Conservation (phyloP, 2,888 invertebrate genomes). For the Mimas tiliae region DNA sequence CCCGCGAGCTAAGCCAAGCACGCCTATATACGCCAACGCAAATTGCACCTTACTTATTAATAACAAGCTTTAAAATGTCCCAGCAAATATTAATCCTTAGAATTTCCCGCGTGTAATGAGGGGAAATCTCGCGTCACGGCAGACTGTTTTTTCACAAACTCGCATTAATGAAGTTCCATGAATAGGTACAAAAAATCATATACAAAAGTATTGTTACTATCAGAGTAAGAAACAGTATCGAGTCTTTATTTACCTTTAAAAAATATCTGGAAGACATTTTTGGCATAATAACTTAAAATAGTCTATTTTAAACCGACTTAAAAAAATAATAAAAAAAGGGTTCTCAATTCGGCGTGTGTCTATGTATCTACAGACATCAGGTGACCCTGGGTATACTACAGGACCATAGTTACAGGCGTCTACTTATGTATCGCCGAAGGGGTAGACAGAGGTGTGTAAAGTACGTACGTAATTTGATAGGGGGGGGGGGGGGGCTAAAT, state of each 20-base stretch:
- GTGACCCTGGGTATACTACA: too few species aligned
- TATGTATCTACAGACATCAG: too few species aligned
- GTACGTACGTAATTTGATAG: too few species aligned
- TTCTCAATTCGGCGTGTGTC: too few species aligned
- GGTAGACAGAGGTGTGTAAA: too few species aligned
- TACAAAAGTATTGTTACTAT: slow-evolving; percentile 18
- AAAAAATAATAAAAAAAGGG: too few species aligned
- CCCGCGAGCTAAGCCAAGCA: slow-evolving; percentile 11
- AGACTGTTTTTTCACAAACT: slow-evolving; percentile 22
- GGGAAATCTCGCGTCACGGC: slow-evolving; percentile 18
- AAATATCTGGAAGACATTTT: neutral
- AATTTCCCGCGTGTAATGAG: slow-evolving; percentile 22
- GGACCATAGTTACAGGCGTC: too few species aligned
- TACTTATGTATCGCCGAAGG: too few species aligned
- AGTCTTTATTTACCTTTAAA: neutral
- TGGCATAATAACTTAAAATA: neutral
- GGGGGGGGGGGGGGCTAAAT: too few species aligned
- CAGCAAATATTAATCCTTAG: slow-evolving; percentile 7
- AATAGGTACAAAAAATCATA: slow-evolving; percentile 11
- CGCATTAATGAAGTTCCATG: slow-evolving; percentile 20
- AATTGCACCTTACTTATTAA: slow-evolving; percentile 2
- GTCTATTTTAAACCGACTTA: neutral
- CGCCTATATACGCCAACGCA: neutral
- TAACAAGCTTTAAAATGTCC: slow-evolving; percentile 1
- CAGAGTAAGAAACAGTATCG: neutral